Evolutionary conservation across 2,113 vertebrate genomes (phyloP), one percentile per base, ranked within the genome.

Genomic region (Callionymus lyra): DNA sequence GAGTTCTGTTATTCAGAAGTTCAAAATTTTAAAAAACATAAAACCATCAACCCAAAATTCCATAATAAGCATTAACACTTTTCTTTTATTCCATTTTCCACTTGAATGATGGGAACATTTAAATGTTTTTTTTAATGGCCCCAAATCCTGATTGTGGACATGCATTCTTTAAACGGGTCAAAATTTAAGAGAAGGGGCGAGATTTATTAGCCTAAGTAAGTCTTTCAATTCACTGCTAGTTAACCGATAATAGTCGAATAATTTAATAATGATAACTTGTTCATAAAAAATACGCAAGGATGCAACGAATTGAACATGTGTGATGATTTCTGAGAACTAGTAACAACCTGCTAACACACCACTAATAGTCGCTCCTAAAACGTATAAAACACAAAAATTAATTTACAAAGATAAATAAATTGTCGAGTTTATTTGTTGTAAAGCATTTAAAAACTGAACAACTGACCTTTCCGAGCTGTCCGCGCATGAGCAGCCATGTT

Each of bases 381-480:
- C 16, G n/a, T 34, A 16, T 6, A 18, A 12, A 10, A 11, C n/a
- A 3, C 4, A 3, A 11, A 35, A 1, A 31, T 15, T 40, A 10
- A n/a, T n/a, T n/a, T n/a, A n/a, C n/a, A n/a, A n/a, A n/a, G n/a
- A n/a, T n/a, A 33, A 0, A 10, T 2, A 2, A 2, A 36, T n/a
- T 33, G 12, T 4, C 3, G 0, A 9, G 27, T 6, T 2, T 9
- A 34, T n/a, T n/a, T n/a, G n/a, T n/a, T n/a, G n/a, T n/a, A n/a
- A n/a, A n/a, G n/a, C n/a, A 36, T 33, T 1, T 4, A 2, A 12
- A 33, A 10, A 44, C 9, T 17, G 43, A 50, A 38, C 9, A 19
- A 62, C 85, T 84, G 82, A 88, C 86, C 85, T 88, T 76, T 84
- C 56, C 66, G 59, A 13, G 65, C 8, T 3, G 17, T 56, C 44